Base-by-base conservation (phyloP, 2,113 vertebrate species). In the Albula glossodonta region DNA sequence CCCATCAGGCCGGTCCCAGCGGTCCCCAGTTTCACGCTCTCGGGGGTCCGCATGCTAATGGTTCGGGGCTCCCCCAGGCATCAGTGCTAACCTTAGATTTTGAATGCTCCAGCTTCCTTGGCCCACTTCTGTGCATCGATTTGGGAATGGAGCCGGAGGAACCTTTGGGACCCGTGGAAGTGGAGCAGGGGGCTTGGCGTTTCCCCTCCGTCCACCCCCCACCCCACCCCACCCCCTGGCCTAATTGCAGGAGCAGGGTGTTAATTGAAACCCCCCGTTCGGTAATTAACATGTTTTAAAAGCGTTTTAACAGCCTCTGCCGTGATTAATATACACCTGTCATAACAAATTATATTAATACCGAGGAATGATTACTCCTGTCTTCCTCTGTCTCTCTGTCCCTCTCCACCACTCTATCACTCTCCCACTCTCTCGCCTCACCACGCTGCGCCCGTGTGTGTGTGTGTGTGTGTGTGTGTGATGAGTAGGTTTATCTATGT, bases 271-370 rank as follows among this genome's bases (percentile, higher is more conserved):
- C 83, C 84, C 88, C 84, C 88, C 84, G 60, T 84, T 87, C 89
- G 83, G 79, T 53, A 19, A 91, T 90, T 92, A 90, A 89, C 80
- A 89, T 87, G 87, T 91, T 93, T 92, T 79, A 74, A 86, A 91
- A 90, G 82, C 88, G 79, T 86, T 85, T 88, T 85, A 89, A 89
- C 84, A 85, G 89, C 84, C 81, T 25, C 52, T 31, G 81, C 85
- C 82, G 85, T 90, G 91, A 93, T 92, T 91, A 90, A 94, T 93
- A 91, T 87, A 91, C 81, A 93, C 90, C 90, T 91, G 93, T 93
- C 92, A 93, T 88, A 90, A 90, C 87, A 90, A 91, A 93, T 91
- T 92, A 90, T 70, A 88, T 90, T 92, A 90, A 89, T 86, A 56
- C 60, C 85, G 86, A 90, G 90, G 86, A 93, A 92, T 87, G 89